Evolutionary conservation across 1,140 invertebrate species (phyloP).

Genomic region (Drosophila santomea): DNA sequence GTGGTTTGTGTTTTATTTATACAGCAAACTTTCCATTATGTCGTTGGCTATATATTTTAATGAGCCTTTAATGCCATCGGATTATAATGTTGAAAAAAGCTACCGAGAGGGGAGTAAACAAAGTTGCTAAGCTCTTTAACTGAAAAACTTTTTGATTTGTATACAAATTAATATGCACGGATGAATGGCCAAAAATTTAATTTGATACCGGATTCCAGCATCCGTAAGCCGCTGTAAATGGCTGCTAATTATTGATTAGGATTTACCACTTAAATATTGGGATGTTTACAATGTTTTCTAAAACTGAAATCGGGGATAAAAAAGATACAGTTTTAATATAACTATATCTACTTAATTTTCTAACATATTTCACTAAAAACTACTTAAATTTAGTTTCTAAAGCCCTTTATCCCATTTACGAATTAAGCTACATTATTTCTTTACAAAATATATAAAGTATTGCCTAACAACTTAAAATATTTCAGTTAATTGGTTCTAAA

Average conservation of each 20-base stretch:
- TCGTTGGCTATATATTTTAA: conserved; percentile 30
- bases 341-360: conserved; percentile 33
- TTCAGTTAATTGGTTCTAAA: too few species aligned
- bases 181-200: conserved; percentile 34
- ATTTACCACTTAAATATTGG: conserved; percentile 11
- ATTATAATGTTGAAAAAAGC: conserved; percentile 33
- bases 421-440: conserved; percentile 37
- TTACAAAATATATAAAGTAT: conserved; percentile 3
- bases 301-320: background rate
- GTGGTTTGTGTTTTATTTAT: conserved; percentile 25
- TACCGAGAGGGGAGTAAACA: conserved; percentile 10
- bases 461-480: background rate
- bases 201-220: conserved; percentile 23
- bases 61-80: conserved; percentile 53
- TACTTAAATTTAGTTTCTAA: conserved; percentile 31
- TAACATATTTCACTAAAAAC: conserved; percentile 3
- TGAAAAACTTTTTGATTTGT: conserved; percentile 52
- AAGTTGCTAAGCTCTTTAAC: conserved; percentile 50
- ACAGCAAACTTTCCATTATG: conserved; percentile 37
- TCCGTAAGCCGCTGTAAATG: conserved; percentile 42
- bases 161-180: conserved; percentile 32
- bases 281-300: conserved; percentile 7
- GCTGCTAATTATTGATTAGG: conserved; percentile 39
- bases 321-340: background rate
- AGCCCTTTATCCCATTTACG: conserved; percentile 35